These are phyloP conservation scores for Athripsodes cinereus DNA, from an alignment of 2,888 invertebrate species.

Conservation along the genomic window DNA sequence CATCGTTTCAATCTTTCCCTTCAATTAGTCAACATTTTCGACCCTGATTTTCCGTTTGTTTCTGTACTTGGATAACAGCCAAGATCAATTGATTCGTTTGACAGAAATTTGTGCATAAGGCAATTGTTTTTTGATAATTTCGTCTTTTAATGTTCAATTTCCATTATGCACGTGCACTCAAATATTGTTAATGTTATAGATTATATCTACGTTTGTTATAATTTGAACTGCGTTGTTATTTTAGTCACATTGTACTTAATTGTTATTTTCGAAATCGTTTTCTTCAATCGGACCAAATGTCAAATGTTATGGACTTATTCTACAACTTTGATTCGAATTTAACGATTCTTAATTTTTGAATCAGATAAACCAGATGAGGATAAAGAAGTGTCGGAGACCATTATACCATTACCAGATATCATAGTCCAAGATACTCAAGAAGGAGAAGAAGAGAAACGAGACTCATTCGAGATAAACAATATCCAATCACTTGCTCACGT, in stretches of 20 bases:
- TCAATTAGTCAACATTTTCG: neutral
- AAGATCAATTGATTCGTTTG: neutral
- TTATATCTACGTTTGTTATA: no score
- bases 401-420: slow-evolving; percentile 8
- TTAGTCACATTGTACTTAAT: no score
- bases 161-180: neutral
- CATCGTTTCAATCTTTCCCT: neutral
- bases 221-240: no score
- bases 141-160: no score
- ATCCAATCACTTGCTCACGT: slow-evolving; percentile 46
- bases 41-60: neutral
- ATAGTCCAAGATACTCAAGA: slow-evolving; percentile 6
- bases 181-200: neutral
- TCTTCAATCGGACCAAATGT: neutral
- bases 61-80: neutral
- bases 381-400: neutral
- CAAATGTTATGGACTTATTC: no score
- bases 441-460: slow-evolving; percentile 39
- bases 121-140: no score
- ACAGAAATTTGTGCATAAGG: neutral
- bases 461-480: slow-evolving; percentile 45
- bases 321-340: no score
- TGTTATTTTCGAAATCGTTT: no score
- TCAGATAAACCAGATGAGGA: neutral
- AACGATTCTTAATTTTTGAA: no score